These are phyloP conservation scores for Columba guinea DNA, from an alignment of 2,797 vertebrate genomes.

Conservation along the genomic window DNA sequence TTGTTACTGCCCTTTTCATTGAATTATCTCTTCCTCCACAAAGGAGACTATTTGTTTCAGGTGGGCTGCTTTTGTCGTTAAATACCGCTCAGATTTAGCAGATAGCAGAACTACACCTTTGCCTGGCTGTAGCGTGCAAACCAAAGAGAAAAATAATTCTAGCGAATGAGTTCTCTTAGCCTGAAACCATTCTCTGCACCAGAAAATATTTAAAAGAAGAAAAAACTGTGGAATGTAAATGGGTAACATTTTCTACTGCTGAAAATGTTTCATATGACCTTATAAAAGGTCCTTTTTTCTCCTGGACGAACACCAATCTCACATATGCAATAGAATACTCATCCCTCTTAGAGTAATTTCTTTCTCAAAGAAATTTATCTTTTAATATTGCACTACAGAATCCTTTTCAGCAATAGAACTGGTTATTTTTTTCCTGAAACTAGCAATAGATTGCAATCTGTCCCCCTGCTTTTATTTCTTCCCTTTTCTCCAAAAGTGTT, in stretches of 20 bases:
- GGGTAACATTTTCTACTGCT: constrained; percentile 11
- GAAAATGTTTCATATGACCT: constrained; percentile 44
- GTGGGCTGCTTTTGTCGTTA: neutral
- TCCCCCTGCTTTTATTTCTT: neutral
- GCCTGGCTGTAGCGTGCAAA: neutral
- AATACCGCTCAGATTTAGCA: constrained; percentile 4
- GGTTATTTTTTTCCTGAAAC: neutral
- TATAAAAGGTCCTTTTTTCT: constrained; percentile 43
- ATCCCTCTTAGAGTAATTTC: constrained; percentile 31
- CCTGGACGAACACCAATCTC: constrained; percentile 42
- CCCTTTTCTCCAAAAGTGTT: neutral
- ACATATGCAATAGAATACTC: constrained; percentile 16
- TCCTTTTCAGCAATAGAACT: constrained; percentile 23
- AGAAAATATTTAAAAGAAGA: constrained; percentile 17
- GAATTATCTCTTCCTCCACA: neutral
- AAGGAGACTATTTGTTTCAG: neutral
- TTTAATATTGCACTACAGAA: constrained; percentile 34
- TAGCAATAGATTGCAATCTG: neutral
- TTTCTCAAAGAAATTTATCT: constrained; percentile 44
- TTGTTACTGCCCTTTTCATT: neutral
- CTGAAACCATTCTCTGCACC: constrained; percentile 16
- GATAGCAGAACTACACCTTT: constrained; percentile 8
- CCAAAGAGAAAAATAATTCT: constrained; percentile 16
- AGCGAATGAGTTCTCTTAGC: neutral
- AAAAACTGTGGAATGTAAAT: constrained; percentile 23